Percentiles rank a stretch among this genome's conserved stretches.
Evolutionary conservation across 2,888 invertebrate genomes (phyloP).

Genomic region (Xestia ashworthii): DNA sequence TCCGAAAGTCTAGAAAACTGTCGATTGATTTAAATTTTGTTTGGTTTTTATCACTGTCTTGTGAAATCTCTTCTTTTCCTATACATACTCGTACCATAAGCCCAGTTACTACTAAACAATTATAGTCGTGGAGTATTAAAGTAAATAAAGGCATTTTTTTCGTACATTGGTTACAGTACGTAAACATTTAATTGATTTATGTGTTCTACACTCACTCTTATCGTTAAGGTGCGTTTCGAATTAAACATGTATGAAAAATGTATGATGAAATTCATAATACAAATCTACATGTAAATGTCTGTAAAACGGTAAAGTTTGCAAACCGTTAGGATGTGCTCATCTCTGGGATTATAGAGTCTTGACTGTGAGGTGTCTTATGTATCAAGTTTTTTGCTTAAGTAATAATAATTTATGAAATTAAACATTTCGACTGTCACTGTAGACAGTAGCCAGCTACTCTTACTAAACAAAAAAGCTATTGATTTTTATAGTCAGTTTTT

Average conservation of each 20-base stretch:
- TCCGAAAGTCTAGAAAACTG: background rate
- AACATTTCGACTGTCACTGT: background rate
- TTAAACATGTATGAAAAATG: slow-evolving; percentile 49
- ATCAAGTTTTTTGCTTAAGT: background rate
- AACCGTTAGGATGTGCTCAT: slow-evolving; percentile 42
- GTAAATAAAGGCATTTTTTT: background rate
- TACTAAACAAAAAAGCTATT: background rate
- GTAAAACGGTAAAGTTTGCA: slow-evolving; percentile 50
- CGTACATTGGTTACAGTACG: background rate
- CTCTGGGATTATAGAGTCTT: slow-evolving; percentile 11
- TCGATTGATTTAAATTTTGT: background rate
- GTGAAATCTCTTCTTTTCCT: background rate
- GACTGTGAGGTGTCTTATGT: background rate
- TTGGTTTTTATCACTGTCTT: background rate
- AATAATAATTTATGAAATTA: background rate
- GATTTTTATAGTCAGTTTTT: background rate
- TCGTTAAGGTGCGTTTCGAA: slow-evolving; percentile 47
- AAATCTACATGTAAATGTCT: slow-evolving; percentile 50
- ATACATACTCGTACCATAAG: background rate
- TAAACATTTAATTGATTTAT: slow-evolving; percentile 17
- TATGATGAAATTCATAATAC: slow-evolving; percentile 42
- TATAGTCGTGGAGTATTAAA: background rate
- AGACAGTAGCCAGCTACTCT: too few species aligned
- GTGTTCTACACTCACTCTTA: background rate
- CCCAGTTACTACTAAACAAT: background rate